Evolutionary conservation across 2,797 vertebrate species (phyloP).

Genomic region (Silurus lanzhouensis): DNA sequence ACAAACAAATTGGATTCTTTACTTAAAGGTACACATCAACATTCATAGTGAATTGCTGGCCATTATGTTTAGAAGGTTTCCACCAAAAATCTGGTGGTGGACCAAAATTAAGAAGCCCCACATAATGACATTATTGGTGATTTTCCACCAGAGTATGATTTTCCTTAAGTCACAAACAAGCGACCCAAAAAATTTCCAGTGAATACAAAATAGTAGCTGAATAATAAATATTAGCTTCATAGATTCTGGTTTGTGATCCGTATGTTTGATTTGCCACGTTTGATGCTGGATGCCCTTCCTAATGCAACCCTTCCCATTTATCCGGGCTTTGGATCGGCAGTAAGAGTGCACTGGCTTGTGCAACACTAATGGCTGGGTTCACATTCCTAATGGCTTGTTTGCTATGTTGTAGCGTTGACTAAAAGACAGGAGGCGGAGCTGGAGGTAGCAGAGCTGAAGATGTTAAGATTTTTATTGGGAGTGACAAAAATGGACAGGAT

Average conservation of each 20-base stretch:
- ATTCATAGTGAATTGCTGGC: background rate
- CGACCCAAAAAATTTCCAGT: background rate
- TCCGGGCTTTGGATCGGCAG: too few species aligned
- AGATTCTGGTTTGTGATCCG: background rate
- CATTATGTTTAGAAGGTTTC: background rate
- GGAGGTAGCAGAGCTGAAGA: too few species aligned
- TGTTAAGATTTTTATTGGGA: too few species aligned
- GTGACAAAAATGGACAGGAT: too few species aligned
- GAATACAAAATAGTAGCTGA: background rate
- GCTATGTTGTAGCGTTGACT: too few species aligned
- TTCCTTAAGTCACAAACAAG: background rate
- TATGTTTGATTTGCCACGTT: too few species aligned
- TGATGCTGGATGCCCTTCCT: too few species aligned
- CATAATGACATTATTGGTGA: background rate
- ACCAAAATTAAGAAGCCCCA: background rate
- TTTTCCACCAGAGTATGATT: background rate
- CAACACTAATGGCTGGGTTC: too few species aligned
- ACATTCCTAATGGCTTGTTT: too few species aligned
- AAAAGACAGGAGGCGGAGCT: too few species aligned
- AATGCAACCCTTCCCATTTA: too few species aligned
- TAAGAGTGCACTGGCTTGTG: too few species aligned
- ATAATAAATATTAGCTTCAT: background rate
- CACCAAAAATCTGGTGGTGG: background rate
- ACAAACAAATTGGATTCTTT: background rate
- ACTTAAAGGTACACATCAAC: background rate